Evolutionary conservation across 2,113 vertebrate genomes (phyloP).

Genomic region (Pelodiscus sinensis): DNA sequence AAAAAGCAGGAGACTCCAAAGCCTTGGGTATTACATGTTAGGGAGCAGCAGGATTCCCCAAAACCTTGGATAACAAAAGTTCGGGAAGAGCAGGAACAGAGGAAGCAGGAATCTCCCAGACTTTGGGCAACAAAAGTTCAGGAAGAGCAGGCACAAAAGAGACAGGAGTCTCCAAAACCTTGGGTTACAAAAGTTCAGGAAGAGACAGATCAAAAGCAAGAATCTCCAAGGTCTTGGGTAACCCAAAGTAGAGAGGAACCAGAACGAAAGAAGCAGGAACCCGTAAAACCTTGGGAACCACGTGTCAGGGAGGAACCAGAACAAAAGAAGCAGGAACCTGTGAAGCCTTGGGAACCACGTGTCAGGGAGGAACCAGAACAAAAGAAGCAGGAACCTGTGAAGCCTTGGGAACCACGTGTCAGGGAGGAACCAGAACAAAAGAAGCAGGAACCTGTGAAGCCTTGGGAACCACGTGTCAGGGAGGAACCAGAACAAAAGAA

Average conservation of each 20-base stretch:
- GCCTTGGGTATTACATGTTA: conserved; percentile 78
- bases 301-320: conserved; percentile 63
- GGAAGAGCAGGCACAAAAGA: conserved; percentile 79
- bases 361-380: conserved; percentile 65
- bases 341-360: conserved; percentile 68
- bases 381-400: conserved; percentile 66
- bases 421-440: conserved; percentile 69
- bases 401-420: conserved; percentile 65
- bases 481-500: not conserved
- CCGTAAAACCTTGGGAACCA: conserved; percentile 68
- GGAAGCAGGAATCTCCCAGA: conserved; percentile 62
- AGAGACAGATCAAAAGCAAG: conserved; percentile 77
- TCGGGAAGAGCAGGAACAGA: conserved; percentile 78
- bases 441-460: conserved; percentile 67
- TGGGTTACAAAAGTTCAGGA: conserved; percentile 62
- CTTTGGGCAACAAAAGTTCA: conserved; percentile 55
- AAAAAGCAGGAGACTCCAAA: conserved; percentile 82
- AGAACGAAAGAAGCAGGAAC: conserved; percentile 68
- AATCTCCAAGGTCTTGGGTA: conserved; percentile 82
- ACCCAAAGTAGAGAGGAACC: conserved; percentile 67
- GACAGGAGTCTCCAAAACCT: conserved; percentile 59
- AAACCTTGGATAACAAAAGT: conserved; percentile 77
- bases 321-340: conserved; percentile 64
- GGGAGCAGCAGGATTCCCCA: conserved; percentile 50
- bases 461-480: conserved; percentile 71